Conservation (phyloP, 35 echinoderm and acorn worm genomes). For the Acanthaster planci region DNA sequence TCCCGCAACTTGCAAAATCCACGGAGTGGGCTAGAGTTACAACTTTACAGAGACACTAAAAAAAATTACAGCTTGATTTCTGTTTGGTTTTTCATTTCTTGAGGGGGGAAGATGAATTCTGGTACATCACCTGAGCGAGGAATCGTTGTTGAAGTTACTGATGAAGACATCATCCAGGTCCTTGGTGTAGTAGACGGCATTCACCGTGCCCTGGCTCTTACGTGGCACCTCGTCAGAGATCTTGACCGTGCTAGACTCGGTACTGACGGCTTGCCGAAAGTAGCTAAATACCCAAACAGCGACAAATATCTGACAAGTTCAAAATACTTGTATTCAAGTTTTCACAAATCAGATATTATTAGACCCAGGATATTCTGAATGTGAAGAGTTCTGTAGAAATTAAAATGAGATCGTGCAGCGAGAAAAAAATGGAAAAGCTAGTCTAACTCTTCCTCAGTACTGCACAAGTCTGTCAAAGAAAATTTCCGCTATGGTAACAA, state of each 20-base stretch:
- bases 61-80: too few species aligned
- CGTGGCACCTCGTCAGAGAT: conserved; percentile 91
- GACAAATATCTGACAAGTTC: background rate
- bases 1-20: too few species aligned
- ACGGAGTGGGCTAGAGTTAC: too few species aligned
- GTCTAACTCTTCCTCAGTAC: too few species aligned
- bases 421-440: too few species aligned
- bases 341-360: background rate
- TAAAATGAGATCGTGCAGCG: too few species aligned
- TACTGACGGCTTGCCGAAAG: conserved; percentile 84
- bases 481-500: too few species aligned
- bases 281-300: conserved; percentile 58
- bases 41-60: too few species aligned
- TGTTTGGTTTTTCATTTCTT: too few species aligned
- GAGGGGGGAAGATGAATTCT: too few species aligned
- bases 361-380: background rate
- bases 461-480: too few species aligned
- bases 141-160: conserved; percentile 65
- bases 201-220: conserved; percentile 51
- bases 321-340: background rate
- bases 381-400: background rate
- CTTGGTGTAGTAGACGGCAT: conserved; percentile 67
- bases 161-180: conserved; percentile 78
- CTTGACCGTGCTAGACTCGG: conserved; percentile 71
- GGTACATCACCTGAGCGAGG: conserved; percentile 58